A percentile compares a stretch with the other conserved stretches of the same genome.
Conservation (phyloP, 2,888 invertebrate genomes). For the Brachyopa scutellaris region DNA sequence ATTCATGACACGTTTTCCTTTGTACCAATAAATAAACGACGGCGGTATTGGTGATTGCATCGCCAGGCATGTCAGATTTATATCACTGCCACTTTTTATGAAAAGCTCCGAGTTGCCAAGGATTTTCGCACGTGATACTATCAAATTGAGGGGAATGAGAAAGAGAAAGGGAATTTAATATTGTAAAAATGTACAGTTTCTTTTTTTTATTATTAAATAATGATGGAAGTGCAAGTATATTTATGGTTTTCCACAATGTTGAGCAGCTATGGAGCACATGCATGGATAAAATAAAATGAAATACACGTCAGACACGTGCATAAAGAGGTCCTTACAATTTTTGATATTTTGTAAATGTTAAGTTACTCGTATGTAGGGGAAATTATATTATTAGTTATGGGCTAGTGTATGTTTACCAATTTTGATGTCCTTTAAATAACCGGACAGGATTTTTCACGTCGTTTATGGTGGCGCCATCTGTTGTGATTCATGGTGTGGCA, state of each 20-base stretch:
- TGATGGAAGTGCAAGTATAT: slow-evolving; percentile 45
- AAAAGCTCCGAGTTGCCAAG: slow-evolving; percentile 93
- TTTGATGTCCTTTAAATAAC: not conserved
- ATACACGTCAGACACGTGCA: not conserved
- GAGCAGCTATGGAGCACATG: no score
- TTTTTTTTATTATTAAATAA: slow-evolving; percentile 67
- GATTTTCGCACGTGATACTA: slow-evolving; percentile 95
- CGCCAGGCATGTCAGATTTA: slow-evolving; percentile 95
- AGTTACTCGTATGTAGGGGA: no score
- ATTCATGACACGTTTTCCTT: slow-evolving; percentile 91
- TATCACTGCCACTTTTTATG: slow-evolving; percentile 95
- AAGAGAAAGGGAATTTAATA: slow-evolving; percentile 47
- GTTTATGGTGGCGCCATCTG: no score
- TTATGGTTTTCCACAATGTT: slow-evolving; percentile 34
- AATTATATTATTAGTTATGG: no score
- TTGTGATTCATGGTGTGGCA: no score
- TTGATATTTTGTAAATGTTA: not conserved
- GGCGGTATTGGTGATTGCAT: slow-evolving; percentile 88
- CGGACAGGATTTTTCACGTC: no score
- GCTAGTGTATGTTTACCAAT: not conserved
- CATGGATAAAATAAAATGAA: slow-evolving; percentile 3
- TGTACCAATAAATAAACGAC: slow-evolving; percentile 93
- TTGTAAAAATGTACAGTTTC: no score
- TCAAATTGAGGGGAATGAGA: slow-evolving; percentile 7
- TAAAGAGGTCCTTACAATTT: not conserved